Evolutionary conservation across 1,140 invertebrate species (phyloP), one percentile per base, ranked within the genome.

Genomic region (Magallana gigas): DNA sequence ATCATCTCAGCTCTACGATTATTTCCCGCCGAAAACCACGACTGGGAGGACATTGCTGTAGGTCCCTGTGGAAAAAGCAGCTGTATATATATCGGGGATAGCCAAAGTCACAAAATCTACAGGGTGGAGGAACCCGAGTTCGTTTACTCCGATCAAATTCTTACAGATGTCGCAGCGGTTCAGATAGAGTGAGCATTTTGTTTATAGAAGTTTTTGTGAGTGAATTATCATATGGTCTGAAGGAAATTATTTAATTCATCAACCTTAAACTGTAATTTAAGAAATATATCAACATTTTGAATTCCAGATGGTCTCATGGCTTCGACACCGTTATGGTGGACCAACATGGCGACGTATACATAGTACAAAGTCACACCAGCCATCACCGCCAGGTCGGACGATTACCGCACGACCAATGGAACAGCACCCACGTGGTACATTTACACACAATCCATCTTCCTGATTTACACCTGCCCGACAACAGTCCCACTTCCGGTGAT

Each of bases 11-110:
- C 23, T 11, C 48, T 90, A 8, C 85, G 81, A 0, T 84, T 90
- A 56, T n/a, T 8, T 16, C 85, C 85, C 1, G 90, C 88, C 7
- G 23, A 18, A 1, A 89, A 90, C 68, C 23, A 87, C 9, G 88
- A 89, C 59, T 90, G 90, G 90, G 90, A 90, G 62, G 90, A 90
- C 58, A 62, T 90, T 16, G 88, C 90, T n/a, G 88, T 90, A 0
- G 90, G 90, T n/a, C 88, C 90, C 16, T 90, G 90, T 64, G 85
- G 86, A 11, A 57, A 29, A 1, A 18, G 23, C 14, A 76, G 56
- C 6, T 90, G 90, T 57, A 89, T 90, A 18, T 90, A 85, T 59
- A 84, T 90, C 16, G 88, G 56, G 16, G 90, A 90, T 57, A 12
- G 16, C 56, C 5, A 16, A 11, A 14, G 59, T 48, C 83, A 86